phyloP scores from a whole-genome alignment of 1,140 invertebrate species.

The Dreissena rostriformis region DNA sequence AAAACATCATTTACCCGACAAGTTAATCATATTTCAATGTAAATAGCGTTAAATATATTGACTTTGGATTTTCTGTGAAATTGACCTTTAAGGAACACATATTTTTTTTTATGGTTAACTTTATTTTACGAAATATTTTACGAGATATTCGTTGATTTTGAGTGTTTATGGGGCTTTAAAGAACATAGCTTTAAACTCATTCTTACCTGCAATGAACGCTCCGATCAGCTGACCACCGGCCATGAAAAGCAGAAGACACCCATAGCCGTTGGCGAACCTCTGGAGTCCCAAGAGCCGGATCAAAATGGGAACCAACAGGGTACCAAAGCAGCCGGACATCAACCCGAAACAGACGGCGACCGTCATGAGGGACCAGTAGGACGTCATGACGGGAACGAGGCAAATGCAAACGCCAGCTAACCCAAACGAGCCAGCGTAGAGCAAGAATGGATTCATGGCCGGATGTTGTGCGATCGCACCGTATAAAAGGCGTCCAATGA shows the following conservation, averaged over 20 bases:
- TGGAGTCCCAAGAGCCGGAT: conserved; percentile 59
- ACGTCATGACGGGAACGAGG: conserved; percentile 36
- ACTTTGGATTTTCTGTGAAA: too few species aligned
- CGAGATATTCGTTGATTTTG: too few species aligned
- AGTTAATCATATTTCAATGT: too few species aligned
- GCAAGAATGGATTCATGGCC: conserved; percentile 42
- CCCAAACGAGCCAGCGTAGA: conserved; percentile 52
- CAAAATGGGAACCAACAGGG: conserved; percentile 56
- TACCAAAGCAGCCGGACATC: conserved; percentile 61
- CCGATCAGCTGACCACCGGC: conserved; percentile 61
- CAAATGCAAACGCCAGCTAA: conserved; percentile 50
- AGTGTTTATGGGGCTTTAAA: too few species aligned
- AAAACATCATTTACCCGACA: too few species aligned
- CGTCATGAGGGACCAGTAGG: conserved; percentile 54
- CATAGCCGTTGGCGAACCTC: conserved; percentile 61
- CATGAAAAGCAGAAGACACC: conserved; percentile 64
- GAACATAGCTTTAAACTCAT: too few species aligned
- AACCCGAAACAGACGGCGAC: conserved; percentile 61
- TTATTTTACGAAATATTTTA: too few species aligned
- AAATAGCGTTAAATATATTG: too few species aligned
- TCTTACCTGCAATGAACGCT: conserved; percentile 61
- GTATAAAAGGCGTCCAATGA: conserved; percentile 60
- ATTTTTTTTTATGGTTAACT: too few species aligned
- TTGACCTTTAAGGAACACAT: too few species aligned
- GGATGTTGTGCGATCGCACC: conserved; percentile 48